These are phyloP conservation scores for Gila orcuttii DNA, from an alignment of 2,113 vertebrate species.

Conservation along the genomic window DNA sequence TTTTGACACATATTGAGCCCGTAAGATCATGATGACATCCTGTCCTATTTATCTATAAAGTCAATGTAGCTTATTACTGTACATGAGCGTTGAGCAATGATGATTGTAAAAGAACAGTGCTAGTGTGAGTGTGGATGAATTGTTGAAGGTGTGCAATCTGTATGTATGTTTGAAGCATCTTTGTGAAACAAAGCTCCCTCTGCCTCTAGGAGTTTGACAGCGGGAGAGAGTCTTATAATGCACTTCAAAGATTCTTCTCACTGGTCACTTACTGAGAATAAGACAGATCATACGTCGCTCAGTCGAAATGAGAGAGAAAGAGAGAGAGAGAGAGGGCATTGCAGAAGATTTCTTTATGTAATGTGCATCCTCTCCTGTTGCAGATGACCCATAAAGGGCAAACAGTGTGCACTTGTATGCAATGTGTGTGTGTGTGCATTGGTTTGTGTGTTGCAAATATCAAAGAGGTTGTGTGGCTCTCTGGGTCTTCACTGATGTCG, in stretches of 20 bases:
- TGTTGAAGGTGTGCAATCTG: slow-evolving; percentile 17
- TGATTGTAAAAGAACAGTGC: background rate
- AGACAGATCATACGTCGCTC: slow-evolving; percentile 48
- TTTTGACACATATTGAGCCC: background rate
- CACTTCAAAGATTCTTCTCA: slow-evolving; percentile 57
- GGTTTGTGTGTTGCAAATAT: background rate
- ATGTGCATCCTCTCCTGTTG: slow-evolving; percentile 21
- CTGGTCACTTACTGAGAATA: slow-evolving; percentile 60
- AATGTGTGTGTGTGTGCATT: no score
- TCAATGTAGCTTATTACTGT: background rate
- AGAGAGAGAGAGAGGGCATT: background rate
- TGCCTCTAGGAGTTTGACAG: slow-evolving; percentile 12
- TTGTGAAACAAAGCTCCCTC: slow-evolving; percentile 27
- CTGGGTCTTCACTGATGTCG: slow-evolving; percentile 61
- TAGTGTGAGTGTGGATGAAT: slow-evolving; percentile 4
- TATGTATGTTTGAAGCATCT: slow-evolving; percentile 4
- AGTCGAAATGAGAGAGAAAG: slow-evolving; percentile 3
- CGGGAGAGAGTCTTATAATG: slow-evolving; percentile 43
- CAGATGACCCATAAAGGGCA: slow-evolving; percentile 48
- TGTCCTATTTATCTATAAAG: background rate
- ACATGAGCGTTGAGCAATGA: background rate
- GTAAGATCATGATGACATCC: background rate
- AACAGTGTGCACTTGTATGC: slow-evolving; percentile 29
- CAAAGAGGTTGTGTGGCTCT: slow-evolving; percentile 41
- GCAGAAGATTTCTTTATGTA: slow-evolving; percentile 44